Evolutionary conservation across 1,140 invertebrate genomes (phyloP), one percentile per base, ranked within the genome.

Genomic region (Aethina tumida): DNA sequence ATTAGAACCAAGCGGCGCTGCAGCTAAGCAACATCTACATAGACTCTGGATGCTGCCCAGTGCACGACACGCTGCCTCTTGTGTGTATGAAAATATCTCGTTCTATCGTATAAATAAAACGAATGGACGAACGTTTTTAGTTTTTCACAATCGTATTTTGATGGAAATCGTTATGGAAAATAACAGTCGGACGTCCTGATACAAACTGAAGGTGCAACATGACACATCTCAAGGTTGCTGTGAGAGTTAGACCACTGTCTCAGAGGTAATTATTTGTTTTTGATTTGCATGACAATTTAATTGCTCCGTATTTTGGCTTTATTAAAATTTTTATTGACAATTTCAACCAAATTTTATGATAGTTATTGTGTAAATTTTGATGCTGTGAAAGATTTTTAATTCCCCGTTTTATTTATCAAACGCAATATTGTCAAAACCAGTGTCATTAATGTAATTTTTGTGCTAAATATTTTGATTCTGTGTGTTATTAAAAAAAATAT

Each of bases 221-320:
- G 70, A 61, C 69, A 17, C 68, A 66, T 35, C 65, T 73, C 21
- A 71, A 69, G 48, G 70, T 73, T 40, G 69, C 69, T n/a, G 56
- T 73, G 3, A 52, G 71, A 34, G 62, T 71, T 7, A 57, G 71
- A 43, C 71, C 71, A 8, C 55, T 72, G 14, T 71, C 69, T 15
- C 44, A 58, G 41, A 66, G 66, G 70, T 71, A 59, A 64, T 60
- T 56, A 30, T 40, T 33, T 17, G 12, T 12, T 16, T 18, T 24
- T 14, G 14, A 40, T 12, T 13, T 36, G 8, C 7, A 15, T 16
- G 10, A 15, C 10, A 19, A 28, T 15, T 4, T 8, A 2, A 19
- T 34, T 8, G 7, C 10, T 17, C 16, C 19, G 30, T 13, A n/a
- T 8, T 17, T 32, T 32, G n/a, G 10, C 19, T 17, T 15, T n/a